Percentiles rank a stretch among this genome's conserved stretches.
These are phyloP conservation scores for Ashinkailepas kermadecensis DNA, from an alignment of 2,888 invertebrate genomes.

Conservation along the genomic window DNA sequence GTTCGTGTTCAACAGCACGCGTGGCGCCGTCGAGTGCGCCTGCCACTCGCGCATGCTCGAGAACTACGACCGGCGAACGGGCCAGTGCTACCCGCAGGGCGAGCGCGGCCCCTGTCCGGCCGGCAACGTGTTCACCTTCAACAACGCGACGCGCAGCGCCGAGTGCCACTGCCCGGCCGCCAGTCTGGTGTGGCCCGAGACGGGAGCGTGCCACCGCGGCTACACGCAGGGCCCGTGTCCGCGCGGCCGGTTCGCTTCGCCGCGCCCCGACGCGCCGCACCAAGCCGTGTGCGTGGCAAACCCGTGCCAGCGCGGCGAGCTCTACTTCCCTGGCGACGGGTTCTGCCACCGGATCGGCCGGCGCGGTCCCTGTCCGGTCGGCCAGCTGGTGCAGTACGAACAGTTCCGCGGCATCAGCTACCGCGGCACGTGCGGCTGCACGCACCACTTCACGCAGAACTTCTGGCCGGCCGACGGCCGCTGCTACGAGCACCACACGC, in stretches of 20 bases:
- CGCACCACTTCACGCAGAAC: slow-evolving; percentile 33
- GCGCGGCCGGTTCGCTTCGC: slow-evolving; percentile 35
- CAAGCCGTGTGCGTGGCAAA: slow-evolving; percentile 53
- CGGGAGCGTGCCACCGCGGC: slow-evolving; percentile 64
- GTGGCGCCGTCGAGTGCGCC: slow-evolving; percentile 50
- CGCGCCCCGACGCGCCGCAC: slow-evolving; percentile 19
- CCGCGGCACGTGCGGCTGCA: slow-evolving; percentile 70
- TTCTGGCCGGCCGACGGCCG: slow-evolving; percentile 34
- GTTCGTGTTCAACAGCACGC: slow-evolving; percentile 60
- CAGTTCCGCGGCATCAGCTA: slow-evolving; percentile 74
- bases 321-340: slow-evolving; percentile 64
- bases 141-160: slow-evolving; percentile 40
- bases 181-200: slow-evolving; percentile 46
- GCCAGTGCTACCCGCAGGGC: slow-evolving; percentile 35
- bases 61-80: slow-evolving; percentile 61
- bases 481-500: slow-evolving; percentile 35
- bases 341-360: slow-evolving; percentile 71
- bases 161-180: slow-evolving; percentile 37
- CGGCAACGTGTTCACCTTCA: slow-evolving; percentile 31
- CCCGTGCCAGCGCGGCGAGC: slow-evolving; percentile 62
- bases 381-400: slow-evolving; percentile 71
- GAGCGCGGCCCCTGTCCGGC: slow-evolving; percentile 35
- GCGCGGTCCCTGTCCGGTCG: slow-evolving; percentile 62
- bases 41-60: slow-evolving; percentile 58
- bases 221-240: slow-evolving; percentile 71